Conservation (phyloP, 30 jellyfish, hydroid and myxozoan species). For the Nemopilema nomurai region DNA sequence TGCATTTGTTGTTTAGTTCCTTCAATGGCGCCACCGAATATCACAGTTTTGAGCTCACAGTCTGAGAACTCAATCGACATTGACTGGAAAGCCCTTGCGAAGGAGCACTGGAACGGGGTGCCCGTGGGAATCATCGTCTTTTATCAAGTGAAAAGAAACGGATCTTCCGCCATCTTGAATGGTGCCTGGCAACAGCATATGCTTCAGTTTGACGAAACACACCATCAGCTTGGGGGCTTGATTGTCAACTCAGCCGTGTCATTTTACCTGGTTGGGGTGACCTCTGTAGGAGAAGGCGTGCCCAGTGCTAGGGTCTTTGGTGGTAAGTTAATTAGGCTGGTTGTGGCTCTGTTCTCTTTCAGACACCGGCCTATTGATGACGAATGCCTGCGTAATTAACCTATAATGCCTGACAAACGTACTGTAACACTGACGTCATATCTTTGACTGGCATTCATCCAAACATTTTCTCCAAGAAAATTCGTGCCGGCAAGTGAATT, state of each 20-base stretch:
- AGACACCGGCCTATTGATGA: too few species aligned
- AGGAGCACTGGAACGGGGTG: constrained; percentile 7
- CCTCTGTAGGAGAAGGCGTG: constrained; percentile 10
- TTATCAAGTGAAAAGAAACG: neutral
- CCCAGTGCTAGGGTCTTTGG: constrained; percentile 17
- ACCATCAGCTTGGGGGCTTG: constrained; percentile 10
- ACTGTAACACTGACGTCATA: too few species aligned
- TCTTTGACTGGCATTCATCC: too few species aligned
- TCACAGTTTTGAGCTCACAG: constrained; percentile 15
- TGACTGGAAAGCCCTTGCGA: constrained; percentile 1
- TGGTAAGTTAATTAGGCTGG: constrained; percentile 43
- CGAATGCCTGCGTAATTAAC: too few species aligned
- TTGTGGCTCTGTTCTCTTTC: too few species aligned
- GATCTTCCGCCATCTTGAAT: neutral
- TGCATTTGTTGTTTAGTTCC: neutral
- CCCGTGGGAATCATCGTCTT: neutral
- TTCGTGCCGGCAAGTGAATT: too few species aligned
- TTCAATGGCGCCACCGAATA: constrained; percentile 1
- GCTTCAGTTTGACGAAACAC: neutral
- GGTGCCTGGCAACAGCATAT: neutral
- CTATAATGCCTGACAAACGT: too few species aligned
- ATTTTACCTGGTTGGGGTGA: neutral
- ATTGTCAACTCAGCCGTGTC: constrained; percentile 16
- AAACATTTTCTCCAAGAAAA: too few species aligned
- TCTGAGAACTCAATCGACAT: neutral